Evolutionary conservation across 2,113 vertebrate genomes (phyloP), one percentile per base, ranked within the genome.

Genomic region (Crotophaga sulcirostris): DNA sequence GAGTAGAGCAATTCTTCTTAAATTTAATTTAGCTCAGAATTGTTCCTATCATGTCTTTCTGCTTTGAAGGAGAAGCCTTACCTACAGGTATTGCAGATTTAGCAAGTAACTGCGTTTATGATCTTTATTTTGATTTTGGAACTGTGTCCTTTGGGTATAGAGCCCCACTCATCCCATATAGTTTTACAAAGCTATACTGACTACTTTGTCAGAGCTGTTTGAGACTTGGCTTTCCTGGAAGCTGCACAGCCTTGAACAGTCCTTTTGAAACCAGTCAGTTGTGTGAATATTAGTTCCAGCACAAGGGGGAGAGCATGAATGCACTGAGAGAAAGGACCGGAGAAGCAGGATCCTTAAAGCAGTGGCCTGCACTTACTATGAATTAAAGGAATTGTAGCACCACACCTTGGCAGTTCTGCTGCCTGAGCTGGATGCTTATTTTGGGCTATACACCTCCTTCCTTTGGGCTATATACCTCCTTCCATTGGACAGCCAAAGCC

Each of bases 91-190:
- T 19, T 70, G 54, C 58, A 67, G 58, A 90, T 56, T 49, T 85
- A 94, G 85, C 47, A 49, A 33, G 28, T 88, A 73, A 63, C 75
- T 87, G 17, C 6, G 5, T 62, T 93, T 72, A 55, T 26, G 52
- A 38, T 82, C 87, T 89, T 84, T 84, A 66, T 91, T 91, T 93
- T 87, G 69, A 69, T 52, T 81, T 87, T 69, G 59, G 49, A 51
- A 36, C 72, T 54, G 14, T 84, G 74, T 78, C 64, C 59, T 92
- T 78, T 31, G 75, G 42, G 25, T 95, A 38, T 85, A 75, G 85
- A 82, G 73, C 55, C 73, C 72, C 59, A 64, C 58, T 51, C 45
- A 40, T 74, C 55, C 93, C 55, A 60, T 59, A 16, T n/a, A 42
- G 80, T 42, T 80, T 91, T 55, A 83, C 42, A 58, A 72, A 95